Conservation (phyloP, 2,113 vertebrate genomes). For the Connochaetes taurinus region DNA sequence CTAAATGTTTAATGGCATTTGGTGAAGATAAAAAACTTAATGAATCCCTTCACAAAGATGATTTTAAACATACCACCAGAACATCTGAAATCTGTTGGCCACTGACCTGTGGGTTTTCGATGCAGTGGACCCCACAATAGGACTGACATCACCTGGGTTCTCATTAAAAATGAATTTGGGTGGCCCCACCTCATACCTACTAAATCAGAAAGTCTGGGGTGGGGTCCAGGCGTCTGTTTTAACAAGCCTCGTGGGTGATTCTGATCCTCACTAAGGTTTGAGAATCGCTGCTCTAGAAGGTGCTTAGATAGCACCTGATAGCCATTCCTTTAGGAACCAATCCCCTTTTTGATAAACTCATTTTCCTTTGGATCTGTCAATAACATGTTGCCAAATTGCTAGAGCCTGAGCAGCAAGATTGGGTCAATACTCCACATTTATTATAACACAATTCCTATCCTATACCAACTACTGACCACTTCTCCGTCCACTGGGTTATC, state of each 20-base stretch:
- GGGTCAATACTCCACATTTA: not conserved
- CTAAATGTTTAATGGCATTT: not conserved
- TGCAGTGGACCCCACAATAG: not conserved
- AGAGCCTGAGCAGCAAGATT: not conserved
- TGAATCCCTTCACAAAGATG: not conserved
- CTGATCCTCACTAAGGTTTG: not conserved
- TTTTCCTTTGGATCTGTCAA: not conserved
- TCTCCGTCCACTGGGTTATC: not conserved
- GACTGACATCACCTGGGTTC: not conserved
- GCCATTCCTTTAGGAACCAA: not conserved
- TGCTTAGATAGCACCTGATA: not conserved
- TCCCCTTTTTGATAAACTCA: not conserved
- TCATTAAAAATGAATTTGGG: not conserved
- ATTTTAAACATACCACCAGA: not conserved
- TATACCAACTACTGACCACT: not conserved
- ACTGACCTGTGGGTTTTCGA: not conserved
- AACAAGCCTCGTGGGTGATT: not conserved
- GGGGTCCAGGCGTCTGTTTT: not conserved
- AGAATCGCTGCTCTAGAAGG: not conserved
- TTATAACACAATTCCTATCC: not conserved
- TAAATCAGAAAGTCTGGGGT: not conserved
- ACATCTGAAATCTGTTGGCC: not conserved
- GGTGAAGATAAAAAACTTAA: not conserved
- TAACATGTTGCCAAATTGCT: not conserved
- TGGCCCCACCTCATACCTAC: not conserved